Evolutionary conservation across 2,113 vertebrate genomes (phyloP), one percentile per base, ranked within the genome.

Genomic region (Vidua macroura): DNA sequence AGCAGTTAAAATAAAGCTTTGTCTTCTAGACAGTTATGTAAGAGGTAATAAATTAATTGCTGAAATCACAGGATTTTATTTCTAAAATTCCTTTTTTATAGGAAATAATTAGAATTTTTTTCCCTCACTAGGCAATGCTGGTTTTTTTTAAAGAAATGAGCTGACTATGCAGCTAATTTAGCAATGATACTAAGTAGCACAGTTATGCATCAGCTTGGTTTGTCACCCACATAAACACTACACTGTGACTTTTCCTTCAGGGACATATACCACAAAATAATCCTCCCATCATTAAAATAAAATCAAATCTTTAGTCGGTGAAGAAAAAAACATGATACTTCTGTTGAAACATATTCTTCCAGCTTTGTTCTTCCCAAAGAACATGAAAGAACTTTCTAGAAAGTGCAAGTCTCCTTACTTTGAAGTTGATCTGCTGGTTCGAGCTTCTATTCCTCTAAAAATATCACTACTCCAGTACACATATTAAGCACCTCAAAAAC

Each of bases 11-110:
- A 68, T 73, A 95, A 94, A 92, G 24, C 49, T 68, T 77, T 83
- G 95, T 87, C 72, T 95, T 90, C 52, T 81, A 68, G 13, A 44
- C 17, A 46, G 63, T 96, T 96, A 87, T 23, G 11, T 78, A 95
- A 95, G 44, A 70, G 73, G 72, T 83, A 80, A 93, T 83, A 88
- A 83, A 83, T 27, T 68, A 66, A 59, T 88, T 70, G 37, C 30
- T 4, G 2, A 91, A 93, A 90, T 25, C 59, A 64, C 3, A 63
- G 15, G 16, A 66, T 22, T 78, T 80, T 86, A 31, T 72, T 77
- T 35, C 25, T 72, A 73, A 82, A 85, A 64, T 59, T 90, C 39
- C 30, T 75, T 90, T 86, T 49, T 62, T 84, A 58, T 43, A 46
- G 37, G 23, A 81, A 91, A 84, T 58, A 82, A 79, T 85, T 53